Evolutionary conservation across 2,113 vertebrate genomes (phyloP).

Genomic region (Hiodon tergisus): DNA sequence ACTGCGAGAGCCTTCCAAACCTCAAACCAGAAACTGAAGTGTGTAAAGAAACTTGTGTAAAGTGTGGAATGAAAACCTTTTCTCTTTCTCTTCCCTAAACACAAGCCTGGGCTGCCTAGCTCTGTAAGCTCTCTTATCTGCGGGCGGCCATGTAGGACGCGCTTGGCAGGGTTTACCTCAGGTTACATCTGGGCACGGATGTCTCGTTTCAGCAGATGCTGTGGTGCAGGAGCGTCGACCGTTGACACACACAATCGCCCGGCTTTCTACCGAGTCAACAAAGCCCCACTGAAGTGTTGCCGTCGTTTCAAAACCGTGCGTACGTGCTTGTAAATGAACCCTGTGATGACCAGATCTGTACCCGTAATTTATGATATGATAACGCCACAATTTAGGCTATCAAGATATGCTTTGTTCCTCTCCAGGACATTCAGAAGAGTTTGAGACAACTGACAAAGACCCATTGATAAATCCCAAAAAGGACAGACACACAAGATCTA

Average conservation of each 20-base stretch:
- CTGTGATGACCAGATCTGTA: too few relatives aligned
- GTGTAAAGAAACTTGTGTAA: neutral
- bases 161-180: neutral
- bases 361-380: too few relatives aligned
- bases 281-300: neutral
- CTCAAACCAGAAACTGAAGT: neutral
- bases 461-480: neutral
- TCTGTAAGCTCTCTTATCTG: too few relatives aligned
- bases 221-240: too few relatives aligned
- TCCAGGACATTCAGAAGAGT: neutral
- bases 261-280: neutral
- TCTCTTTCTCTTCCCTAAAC: neutral
- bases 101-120: neutral
- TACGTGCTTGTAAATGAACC: too few relatives aligned
- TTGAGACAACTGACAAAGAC: neutral
- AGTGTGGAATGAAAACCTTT: neutral
- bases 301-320: neutral
- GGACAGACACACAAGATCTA: neutral
- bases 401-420: neutral
- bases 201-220: neutral
- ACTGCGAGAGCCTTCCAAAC: neutral
- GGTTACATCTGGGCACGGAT: neutral
- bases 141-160: neutral
- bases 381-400: neutral
- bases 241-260: neutral